A percentile compares a stretch with the other conserved stretches of the same genome.
phyloP scores from a whole-genome alignment of 2,888 invertebrate species.

The Prosapia bicincta region DNA sequence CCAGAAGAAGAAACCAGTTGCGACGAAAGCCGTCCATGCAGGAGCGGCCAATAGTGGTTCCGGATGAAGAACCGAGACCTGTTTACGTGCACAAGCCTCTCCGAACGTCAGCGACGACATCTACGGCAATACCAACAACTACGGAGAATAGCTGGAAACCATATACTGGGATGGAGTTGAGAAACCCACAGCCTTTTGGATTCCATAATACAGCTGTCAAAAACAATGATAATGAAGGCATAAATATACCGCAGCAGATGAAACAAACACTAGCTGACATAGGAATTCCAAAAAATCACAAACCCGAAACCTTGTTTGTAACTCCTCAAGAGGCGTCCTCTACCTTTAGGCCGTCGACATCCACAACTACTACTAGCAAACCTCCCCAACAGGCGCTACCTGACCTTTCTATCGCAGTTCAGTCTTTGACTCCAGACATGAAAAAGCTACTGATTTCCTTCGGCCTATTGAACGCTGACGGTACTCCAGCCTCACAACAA shows the following conservation, averaged over 20 bases:
- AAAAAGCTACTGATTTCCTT: constrained; percentile 49
- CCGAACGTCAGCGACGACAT: constrained; percentile 36
- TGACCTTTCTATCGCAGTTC: constrained; percentile 36
- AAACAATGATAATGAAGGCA: not conserved
- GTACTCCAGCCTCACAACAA: not conserved
- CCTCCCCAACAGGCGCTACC: constrained; percentile 16
- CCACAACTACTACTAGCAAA: constrained; percentile 8
- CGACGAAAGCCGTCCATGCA: constrained; percentile 23
- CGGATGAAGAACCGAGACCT: constrained; percentile 28
- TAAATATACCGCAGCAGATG: constrained; percentile 16
- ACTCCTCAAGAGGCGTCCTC: constrained; percentile 11
- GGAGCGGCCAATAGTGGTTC: constrained; percentile 5
- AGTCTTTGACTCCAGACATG: constrained; percentile 42
- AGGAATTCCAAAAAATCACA: constrained; percentile 11
- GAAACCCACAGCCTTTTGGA: not conserved
- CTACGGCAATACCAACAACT: constrained; percentile 22
- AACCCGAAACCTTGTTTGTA: constrained; percentile 19
- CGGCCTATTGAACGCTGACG: constrained; percentile 43
- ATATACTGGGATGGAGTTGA: not conserved
- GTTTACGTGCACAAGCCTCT: constrained; percentile 34
- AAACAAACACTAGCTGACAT: constrained; percentile 7
- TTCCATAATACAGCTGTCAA: not conserved
- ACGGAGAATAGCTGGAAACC: constrained; percentile 12
- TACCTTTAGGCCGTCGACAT: not conserved
- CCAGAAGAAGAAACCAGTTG: constrained; percentile 32